These are phyloP conservation scores for Pluvialis apricaria DNA, from an alignment of 2,113 vertebrate genomes.

Conservation along the genomic window DNA sequence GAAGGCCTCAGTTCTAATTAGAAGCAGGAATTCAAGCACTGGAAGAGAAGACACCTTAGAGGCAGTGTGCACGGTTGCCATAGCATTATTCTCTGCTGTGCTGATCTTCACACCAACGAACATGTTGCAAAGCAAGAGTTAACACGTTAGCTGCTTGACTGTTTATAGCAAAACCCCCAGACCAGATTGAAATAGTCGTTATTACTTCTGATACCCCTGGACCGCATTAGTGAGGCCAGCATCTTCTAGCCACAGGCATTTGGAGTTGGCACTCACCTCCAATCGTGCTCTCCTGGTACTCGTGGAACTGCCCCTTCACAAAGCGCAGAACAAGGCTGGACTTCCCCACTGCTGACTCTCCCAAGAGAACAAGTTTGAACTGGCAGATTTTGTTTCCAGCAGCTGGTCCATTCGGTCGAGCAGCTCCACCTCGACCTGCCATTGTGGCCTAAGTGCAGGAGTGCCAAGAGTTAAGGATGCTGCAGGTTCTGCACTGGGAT, in stretches of 20 bases:
- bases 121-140: background rate
- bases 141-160: background rate
- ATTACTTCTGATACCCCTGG: background rate
- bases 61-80: background rate
- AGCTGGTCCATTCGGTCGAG: slow-evolving; percentile 91
- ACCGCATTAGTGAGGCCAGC: background rate
- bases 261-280: slow-evolving; percentile 80
- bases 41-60: background rate
- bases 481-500: slow-evolving; percentile 34
- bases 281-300: slow-evolving; percentile 99
- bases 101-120: background rate
- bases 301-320: slow-evolving; percentile 97
- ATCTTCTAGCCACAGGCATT: background rate
- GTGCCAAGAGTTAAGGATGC: slow-evolving; percentile 1
- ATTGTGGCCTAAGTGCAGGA: slow-evolving; percentile 72
- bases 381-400: slow-evolving; percentile 97
- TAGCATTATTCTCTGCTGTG: background rate
- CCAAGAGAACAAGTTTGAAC: slow-evolving; percentile 94
- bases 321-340: slow-evolving; percentile 98
- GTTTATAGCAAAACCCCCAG: background rate
- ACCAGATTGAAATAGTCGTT: background rate
- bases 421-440: slow-evolving; percentile 92
- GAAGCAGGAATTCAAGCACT: background rate
- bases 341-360: slow-evolving; percentile 95
- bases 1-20: background rate